Base-by-base conservation (phyloP, 2,888 invertebrate genomes). In the Steromphala cineraria region DNA sequence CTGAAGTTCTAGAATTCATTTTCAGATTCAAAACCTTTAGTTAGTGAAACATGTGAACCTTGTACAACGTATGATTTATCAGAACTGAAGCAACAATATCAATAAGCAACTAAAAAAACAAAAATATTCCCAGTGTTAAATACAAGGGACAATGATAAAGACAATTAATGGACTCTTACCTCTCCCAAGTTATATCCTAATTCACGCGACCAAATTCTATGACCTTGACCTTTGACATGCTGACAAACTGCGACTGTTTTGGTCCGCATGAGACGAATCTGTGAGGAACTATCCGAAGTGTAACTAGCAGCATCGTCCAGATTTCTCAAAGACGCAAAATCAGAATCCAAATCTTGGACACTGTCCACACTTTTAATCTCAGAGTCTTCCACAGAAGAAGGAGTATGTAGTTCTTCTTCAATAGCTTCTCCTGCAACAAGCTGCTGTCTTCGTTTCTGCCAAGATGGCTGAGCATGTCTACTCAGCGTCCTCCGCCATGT, bases 201-300 rank as follows among this genome's bases (percentile, higher is more conserved):
- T 52, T 75, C 75, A 21, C 75, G 19, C 1, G 75, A 75, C 75
- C 75, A 75, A 40, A 75, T 52, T 52, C 52, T 10, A 52, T 40
- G 75, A 62, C 62, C 62, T 28, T 67, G 67, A 24, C 67, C 67
- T 52, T 52, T 46, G 17, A 52, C 52, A 52, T 46, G 80, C 67
- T 82, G 82, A 67, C 82, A 82, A 3, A 82, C 82, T 5, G 82
- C 82, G 36, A 82, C 75, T 5, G 82, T 82, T 28, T 75, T 71
- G 36, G 82, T 82, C 7, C 82, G 74, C 15, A 78, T 78, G 53
- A 82, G 62, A 52, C 52, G 75, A 24, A 62, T 15, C 28, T 62
- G 62, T 28, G 71, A 71, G 21, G 82, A 82, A 31, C 74, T 76
- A 53, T 80, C 82, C 36, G 80, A 82, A 56, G 79, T 46, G 40